Percentiles rank a stretch among this genome's conserved stretches.
Conservation (phyloP, 2,888 invertebrate genomes). For the Galeruca laticollis region DNA sequence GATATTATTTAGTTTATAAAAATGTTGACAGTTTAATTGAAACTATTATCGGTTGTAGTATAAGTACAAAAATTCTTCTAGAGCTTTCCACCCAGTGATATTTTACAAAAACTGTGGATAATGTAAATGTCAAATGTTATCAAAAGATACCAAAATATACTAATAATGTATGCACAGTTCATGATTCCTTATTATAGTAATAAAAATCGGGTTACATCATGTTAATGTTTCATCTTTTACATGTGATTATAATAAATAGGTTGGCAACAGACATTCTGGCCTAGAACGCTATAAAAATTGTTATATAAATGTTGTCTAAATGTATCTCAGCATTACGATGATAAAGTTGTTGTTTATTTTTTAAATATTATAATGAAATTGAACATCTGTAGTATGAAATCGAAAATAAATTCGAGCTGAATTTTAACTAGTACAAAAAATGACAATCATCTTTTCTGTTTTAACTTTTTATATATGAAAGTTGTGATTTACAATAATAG, state of each 20-base stretch:
- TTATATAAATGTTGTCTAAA: neutral
- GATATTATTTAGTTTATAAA: neutral
- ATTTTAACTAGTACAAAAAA: too few species aligned
- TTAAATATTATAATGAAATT: neutral
- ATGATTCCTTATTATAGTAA: neutral
- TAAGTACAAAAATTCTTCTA: constrained; percentile 4
- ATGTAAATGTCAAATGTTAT: constrained; percentile 18
- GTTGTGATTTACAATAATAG: too few species aligned
- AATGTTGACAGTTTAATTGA: neutral
- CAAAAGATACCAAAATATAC: constrained; percentile 7
- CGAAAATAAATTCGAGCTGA: neutral
- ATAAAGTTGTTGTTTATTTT: neutral
- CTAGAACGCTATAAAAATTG: neutral
- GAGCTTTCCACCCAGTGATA: constrained; percentile 7
- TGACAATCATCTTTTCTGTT: too few species aligned
- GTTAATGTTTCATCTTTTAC: neutral
- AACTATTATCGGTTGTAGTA: neutral
- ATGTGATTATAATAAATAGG: neutral
- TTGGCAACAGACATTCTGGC: neutral
- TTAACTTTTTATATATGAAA: too few species aligned
- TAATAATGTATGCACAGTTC: neutral
- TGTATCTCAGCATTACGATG: neutral
- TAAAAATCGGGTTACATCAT: constrained; percentile 14
- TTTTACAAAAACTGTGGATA: neutral
- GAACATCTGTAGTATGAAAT: neutral